Evolutionary conservation across 2,797 vertebrate species (phyloP), one percentile per base, ranked within the genome.

Genomic region (Tadarida brasiliensis): DNA sequence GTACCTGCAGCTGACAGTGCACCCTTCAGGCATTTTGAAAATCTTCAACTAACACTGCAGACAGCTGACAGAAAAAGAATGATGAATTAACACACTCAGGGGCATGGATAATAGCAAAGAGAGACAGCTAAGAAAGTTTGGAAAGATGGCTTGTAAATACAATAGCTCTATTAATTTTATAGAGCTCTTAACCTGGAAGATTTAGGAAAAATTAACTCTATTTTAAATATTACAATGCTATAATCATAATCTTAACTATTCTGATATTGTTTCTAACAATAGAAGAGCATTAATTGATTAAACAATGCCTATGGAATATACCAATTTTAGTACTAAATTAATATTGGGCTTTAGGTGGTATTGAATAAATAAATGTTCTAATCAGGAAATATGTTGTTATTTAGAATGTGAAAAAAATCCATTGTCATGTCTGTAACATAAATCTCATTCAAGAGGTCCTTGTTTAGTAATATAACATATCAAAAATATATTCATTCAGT

Each of bases 21-120:
- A 97, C 93, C 87, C 94, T 96, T 95, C 84, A 85, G 95, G 96
- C 84, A 97, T 97, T 98, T 77, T 47, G 10, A 20, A 98, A 97
- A 97, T 92, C 51, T 59, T 98, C 92, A 95, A 14, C 51, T 94
- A 91, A 93, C 17, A 87, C 6, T 90, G 57, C 8, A 93, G 82
- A 93, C 12, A 97, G 33, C 63, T 98, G 92, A 76, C 59, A 96
- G 59, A 30, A 87, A 93, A 90, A 97, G 97, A 96, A 97, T 96
- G 96, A 92, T 84, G 70, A 97, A 97, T 97, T 96, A 98, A 74
- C 5, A 93, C 35, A 20, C 1, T 71, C 76, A 96, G 95, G 24
- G 14, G 5, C 78, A 96, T 94, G 90, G 12, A 92, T 95, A 77
- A 96, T 44, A 3, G 73, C 17, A 91, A 74, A 91, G 35, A 77